A percentile compares a stretch with the other conserved stretches of the same genome.
phyloP scores from a whole-genome alignment of 2,888 invertebrate species.

The Ferdinandea cuprea region DNA sequence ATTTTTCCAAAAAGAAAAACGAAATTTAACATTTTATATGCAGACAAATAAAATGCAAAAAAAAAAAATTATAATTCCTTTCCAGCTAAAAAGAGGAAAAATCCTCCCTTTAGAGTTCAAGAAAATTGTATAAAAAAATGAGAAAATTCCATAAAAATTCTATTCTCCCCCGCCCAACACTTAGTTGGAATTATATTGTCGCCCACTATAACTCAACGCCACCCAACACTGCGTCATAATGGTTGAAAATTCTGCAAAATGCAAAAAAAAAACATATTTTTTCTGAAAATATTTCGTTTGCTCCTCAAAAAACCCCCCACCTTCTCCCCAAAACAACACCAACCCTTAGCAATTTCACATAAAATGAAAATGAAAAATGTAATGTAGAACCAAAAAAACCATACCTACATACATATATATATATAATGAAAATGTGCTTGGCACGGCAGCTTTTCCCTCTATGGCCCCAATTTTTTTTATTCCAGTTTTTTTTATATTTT shows the following conservation, averaged over 20 bases:
- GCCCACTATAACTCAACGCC: slow-evolving; percentile 19
- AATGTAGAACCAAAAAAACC: slow-evolving; percentile 62
- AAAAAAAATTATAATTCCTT: slow-evolving; percentile 20
- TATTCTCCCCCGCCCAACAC: slow-evolving; percentile 52
- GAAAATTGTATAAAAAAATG: slow-evolving; percentile 69
- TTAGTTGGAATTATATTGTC: background rate
- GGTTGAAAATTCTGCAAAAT: slow-evolving; percentile 59
- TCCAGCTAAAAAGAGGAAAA: slow-evolving; percentile 27
- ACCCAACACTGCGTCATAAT: slow-evolving; percentile 27
- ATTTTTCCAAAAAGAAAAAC: slow-evolving; percentile 28
- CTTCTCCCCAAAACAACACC: too few species aligned
- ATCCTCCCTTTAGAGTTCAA: slow-evolving; percentile 38
- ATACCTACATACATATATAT: slow-evolving; percentile 1
- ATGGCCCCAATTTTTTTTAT: slow-evolving; percentile 69
- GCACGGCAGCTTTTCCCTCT: slow-evolving; percentile 70
- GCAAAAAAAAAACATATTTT: slow-evolving; percentile 44
- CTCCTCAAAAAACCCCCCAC: slow-evolving; percentile 37
- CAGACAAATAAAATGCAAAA: slow-evolving; percentile 26
- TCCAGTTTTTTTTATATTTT: slow-evolving; percentile 16
- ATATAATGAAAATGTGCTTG: slow-evolving; percentile 55
- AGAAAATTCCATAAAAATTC: slow-evolving; percentile 74
- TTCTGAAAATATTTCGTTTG: slow-evolving; percentile 58
- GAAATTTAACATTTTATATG: slow-evolving; percentile 1
- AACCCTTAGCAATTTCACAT: slow-evolving; percentile 37
- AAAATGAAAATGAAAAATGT: slow-evolving; percentile 69